These are phyloP conservation scores for Caenorhabditis sp. DNA, from an alignment of 2,888 invertebrate species.

Conservation along the genomic window DNA sequence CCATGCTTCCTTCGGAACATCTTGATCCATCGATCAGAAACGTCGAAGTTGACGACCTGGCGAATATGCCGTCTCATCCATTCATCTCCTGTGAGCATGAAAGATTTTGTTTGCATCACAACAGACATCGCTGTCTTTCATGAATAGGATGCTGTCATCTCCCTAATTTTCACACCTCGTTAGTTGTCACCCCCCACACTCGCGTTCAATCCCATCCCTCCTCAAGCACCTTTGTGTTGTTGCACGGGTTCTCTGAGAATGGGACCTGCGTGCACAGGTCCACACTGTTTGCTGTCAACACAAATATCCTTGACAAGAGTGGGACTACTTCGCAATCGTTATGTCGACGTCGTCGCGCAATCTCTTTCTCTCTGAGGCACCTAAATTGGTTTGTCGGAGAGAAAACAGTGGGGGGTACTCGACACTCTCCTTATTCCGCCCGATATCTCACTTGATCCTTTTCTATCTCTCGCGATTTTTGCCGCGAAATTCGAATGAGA, in stretches of 20 bases:
- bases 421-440: neutral
- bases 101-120: neutral
- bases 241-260: neutral
- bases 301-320: slow-evolving; percentile 45
- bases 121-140: neutral
- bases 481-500: slow-evolving; percentile 41
- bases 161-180: slow-evolving; percentile 46
- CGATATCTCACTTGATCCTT: slow-evolving; percentile 18
- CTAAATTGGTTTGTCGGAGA: slow-evolving; percentile 29
- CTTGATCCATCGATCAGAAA: slow-evolving; percentile 65
- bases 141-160: neutral
- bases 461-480: slow-evolving; percentile 10
- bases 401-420: slow-evolving; percentile 19
- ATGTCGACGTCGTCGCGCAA: slow-evolving; percentile 30
- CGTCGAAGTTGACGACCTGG: slow-evolving; percentile 53
- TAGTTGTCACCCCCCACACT: slow-evolving; percentile 12
- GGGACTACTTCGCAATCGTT: slow-evolving; percentile 13
- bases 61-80: slow-evolving; percentile 64
- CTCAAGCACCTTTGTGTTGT: slow-evolving; percentile 33
- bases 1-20: slow-evolving; percentile 51
- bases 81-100: slow-evolving; percentile 49
- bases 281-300: slow-evolving; percentile 34
- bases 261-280: slow-evolving; percentile 19
- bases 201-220: neutral
- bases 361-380: slow-evolving; percentile 4